Percentiles rank a stretch among this genome's conserved stretches.
phyloP scores from a whole-genome alignment of 2,113 vertebrate genomes.

The Dendrocopos noguchii region DNA sequence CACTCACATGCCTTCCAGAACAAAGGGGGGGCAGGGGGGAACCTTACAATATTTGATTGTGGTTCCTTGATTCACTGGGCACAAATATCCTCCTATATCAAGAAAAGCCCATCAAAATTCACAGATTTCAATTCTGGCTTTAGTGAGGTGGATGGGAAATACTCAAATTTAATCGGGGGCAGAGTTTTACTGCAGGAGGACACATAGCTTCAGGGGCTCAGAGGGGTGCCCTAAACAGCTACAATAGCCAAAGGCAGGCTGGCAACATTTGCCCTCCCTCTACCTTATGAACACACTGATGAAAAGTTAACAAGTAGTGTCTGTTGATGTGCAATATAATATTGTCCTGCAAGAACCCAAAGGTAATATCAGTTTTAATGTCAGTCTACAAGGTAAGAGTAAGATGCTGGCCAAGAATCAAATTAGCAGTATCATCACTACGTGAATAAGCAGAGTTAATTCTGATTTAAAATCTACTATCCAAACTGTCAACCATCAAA shows the following conservation, averaged over 20 bases:
- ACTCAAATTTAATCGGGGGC: neutral
- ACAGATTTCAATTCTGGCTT: neutral
- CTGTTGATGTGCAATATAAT: neutral
- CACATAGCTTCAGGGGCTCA: neutral
- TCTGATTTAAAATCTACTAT: neutral
- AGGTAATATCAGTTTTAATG: neutral
- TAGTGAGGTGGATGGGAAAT: neutral
- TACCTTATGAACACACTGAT: fast-evolving
- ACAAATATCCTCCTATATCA: neutral
- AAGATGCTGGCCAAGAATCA: neutral
- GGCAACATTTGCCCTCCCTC: neutral
- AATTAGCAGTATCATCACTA: neutral
- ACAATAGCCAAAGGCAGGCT: neutral
- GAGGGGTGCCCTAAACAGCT: neutral
- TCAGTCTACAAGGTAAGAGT: neutral
- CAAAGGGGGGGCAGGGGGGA: neutral
- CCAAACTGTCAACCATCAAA: neutral
- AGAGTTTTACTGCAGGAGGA: neutral
- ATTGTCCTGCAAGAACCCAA: neutral
- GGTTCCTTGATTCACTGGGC: neutral
- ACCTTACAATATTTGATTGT: neutral
- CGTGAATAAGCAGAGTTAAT: neutral
- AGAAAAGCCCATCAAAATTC: neutral
- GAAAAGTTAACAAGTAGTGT: neutral
- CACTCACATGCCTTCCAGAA: neutral